phyloP scores from a whole-genome alignment of 2,888 invertebrate genomes.

The Loripinus fragilis region DNA sequence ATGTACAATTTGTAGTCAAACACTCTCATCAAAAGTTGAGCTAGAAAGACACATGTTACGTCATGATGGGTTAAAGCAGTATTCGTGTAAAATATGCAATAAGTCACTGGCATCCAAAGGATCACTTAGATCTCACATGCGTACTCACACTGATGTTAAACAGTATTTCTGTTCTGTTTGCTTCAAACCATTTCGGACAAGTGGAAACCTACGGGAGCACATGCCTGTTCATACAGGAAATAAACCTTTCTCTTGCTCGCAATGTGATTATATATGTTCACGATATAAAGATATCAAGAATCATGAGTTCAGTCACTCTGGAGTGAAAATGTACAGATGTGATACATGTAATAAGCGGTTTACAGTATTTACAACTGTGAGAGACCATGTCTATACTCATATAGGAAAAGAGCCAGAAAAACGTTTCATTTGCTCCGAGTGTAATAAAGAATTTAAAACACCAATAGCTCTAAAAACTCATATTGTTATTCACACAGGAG shows the following conservation, averaged over 20 bases:
- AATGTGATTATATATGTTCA: not conserved
- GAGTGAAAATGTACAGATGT: not conserved
- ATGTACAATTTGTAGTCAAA: not conserved
- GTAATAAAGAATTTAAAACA: not conserved
- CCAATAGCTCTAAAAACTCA: not conserved
- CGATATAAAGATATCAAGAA: not conserved
- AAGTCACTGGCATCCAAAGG: not conserved
- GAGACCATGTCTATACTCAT: not conserved
- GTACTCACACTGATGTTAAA: not conserved
- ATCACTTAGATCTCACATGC: not conserved
- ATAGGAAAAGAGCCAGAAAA: not conserved
- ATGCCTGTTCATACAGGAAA: no score
- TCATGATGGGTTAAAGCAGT: not conserved
- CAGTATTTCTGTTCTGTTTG: not conserved
- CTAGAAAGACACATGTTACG: not conserved
- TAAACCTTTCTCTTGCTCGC: no score
- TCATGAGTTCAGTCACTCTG: not conserved
- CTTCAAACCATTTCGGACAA: no score
- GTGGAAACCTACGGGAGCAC: no score
- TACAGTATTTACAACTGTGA: not conserved
- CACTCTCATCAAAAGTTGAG: not conserved
- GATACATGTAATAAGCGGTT: not conserved
- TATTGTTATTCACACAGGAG: not conserved
- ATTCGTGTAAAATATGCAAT: not conserved
- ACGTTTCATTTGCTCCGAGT: not conserved